Evolutionary conservation across 2,888 invertebrate species (phyloP).

Genomic region (Cosmopolites sordidus): DNA sequence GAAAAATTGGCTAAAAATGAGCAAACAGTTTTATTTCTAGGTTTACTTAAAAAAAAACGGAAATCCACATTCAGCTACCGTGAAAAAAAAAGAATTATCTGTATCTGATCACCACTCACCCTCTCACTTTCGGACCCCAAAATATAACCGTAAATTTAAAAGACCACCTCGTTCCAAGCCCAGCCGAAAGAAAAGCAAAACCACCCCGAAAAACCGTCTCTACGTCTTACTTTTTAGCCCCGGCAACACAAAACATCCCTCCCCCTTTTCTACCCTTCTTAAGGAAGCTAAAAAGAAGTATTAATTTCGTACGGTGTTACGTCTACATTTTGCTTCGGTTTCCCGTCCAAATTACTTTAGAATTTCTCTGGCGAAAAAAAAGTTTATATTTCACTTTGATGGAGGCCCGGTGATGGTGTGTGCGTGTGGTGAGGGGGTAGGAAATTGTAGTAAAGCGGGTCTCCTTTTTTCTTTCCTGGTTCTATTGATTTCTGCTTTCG

Average conservation of each 20-base stretch:
- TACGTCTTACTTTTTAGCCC: constrained; percentile 24
- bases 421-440: not conserved
- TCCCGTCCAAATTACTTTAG: constrained; percentile 20
- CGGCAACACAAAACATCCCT: constrained; percentile 25
- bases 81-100: too few species aligned
- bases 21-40: too few species aligned
- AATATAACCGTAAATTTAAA: constrained; percentile 15
- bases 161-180: constrained; percentile 8
- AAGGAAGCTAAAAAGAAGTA: constrained; percentile 42
- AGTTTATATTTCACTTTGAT: constrained; percentile 18
- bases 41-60: too few species aligned
- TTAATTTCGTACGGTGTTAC: constrained; percentile 42
- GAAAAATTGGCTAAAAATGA: too few species aligned
- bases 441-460: not conserved
- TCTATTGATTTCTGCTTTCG: constrained; percentile 18
- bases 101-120: constrained; percentile 1
- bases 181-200: constrained; percentile 18
- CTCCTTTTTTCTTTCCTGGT: not conserved
- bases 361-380: constrained; percentile 16
- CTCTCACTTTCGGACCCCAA: constrained; percentile 2
- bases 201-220: constrained; percentile 19
- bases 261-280: constrained; percentile 30
- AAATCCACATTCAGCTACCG: too few species aligned
- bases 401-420: too few species aligned
- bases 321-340: constrained; percentile 40